Base-by-base conservation (phyloP, 2,113 vertebrate genomes). In the Elephas maximus region DNA sequence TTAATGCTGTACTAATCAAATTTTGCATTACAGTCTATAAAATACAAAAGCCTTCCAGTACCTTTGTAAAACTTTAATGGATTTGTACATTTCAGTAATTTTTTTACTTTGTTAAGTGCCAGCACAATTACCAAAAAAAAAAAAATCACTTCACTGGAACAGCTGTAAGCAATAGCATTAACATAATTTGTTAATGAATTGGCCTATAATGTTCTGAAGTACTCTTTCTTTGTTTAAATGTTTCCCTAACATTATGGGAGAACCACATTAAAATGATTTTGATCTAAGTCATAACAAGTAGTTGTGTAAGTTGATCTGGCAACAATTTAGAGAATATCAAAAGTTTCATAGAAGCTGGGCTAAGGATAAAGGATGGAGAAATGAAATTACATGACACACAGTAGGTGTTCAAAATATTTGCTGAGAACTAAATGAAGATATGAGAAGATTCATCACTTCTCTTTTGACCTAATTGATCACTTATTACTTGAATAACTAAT, bases 181-280 rank as follows among this genome's bases (percentile, higher is more conserved):
- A 90, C 88, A 86, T 81, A 92, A 84, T 30, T 48, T 88, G 12
- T 41, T 96, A 94, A 97, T 76, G 41, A 92, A 88, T 96, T 96
- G 77, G 45, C 69, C 73, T 87, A 23, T 92, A 90, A 77, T 65
- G 24, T 44, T 90, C 69, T 84, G 57, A 83, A 60, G 71, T 90
- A n/a, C 63, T 74, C 23, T 71, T 92, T 96, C 45, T n/a, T 96
- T 93, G 26, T 94, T 86, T 91, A 94, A 95, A 76, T 92, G 62
- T 45, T 85, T 92, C 24, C 8, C 2, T 82, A 90, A 77, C 51
- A 80, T 97, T 87, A 79, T 60, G 28, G 93, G 15, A 41, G 20
- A 92, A 88, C 30, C 17, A 69, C 21, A 44, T 5, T 67, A 87
- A 88, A 81, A 69, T 92, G n/a, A 94, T 95, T 97, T 92, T 77